Conservation (phyloP, 2,888 invertebrate species). For the Erebia aethiops region DNA sequence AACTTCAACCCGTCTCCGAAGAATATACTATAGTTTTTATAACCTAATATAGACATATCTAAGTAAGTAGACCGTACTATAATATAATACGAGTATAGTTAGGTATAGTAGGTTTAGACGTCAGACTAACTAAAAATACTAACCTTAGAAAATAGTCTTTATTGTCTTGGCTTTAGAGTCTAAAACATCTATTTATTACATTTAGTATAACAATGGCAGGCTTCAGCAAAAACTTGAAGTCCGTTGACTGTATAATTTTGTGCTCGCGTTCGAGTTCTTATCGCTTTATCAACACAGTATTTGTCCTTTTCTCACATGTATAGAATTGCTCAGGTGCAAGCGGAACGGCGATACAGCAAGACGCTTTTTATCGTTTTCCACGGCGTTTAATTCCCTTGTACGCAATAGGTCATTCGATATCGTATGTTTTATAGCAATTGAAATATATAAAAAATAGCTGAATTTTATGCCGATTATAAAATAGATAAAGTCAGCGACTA, state of each 20-base stretch:
- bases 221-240: slow-evolving; percentile 52
- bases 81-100: no score
- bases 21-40: no score
- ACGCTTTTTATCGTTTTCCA: slow-evolving; percentile 39
- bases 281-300: slow-evolving; percentile 30
- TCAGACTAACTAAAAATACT: not conserved
- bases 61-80: no score
- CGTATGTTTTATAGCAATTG: slow-evolving; percentile 14
- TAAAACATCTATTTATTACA: slow-evolving; percentile 32
- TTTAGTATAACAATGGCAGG: slow-evolving; percentile 39
- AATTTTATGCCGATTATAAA: slow-evolving; percentile 1
- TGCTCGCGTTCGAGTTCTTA: slow-evolving; percentile 33
- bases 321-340: slow-evolving; percentile 25
- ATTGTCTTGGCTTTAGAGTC: not conserved
- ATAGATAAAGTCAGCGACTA: not conserved
- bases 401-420: slow-evolving; percentile 33
- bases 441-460: not conserved
- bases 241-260: slow-evolving; percentile 52
- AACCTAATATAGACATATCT: no score
- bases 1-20: no score
- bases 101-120: not conserved
- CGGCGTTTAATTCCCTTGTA: slow-evolving; percentile 38
- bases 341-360: slow-evolving; percentile 32
- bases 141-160: slow-evolving; percentile 20
- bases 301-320: slow-evolving; percentile 28